phyloP scores from a whole-genome alignment of 2,113 vertebrate genomes.

The Polypterus senegalus region DNA sequence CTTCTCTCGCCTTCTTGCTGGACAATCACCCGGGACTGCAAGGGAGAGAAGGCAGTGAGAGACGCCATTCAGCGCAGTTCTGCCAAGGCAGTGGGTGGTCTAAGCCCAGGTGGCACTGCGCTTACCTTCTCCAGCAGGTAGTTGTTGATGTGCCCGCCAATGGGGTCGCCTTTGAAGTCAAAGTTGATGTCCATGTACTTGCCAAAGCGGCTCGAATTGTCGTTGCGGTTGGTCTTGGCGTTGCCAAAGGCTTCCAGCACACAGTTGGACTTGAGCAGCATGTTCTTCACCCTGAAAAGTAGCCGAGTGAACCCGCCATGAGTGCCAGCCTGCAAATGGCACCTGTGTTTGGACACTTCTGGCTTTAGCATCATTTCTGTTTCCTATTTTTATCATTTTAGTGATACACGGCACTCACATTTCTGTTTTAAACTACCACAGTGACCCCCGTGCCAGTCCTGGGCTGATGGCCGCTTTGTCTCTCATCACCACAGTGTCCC shows the following conservation, averaged over 20 bases:
- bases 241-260: constrained; percentile 94
- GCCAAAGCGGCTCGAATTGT: constrained; percentile 96
- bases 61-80: no score
- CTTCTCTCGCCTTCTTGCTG: constrained; percentile 86
- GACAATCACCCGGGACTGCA: constrained; percentile 86
- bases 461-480: no score
- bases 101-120: constrained; percentile 3
- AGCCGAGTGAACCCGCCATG: no score
- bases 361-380: no score
- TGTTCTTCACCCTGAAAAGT: constrained; percentile 81
- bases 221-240: constrained; percentile 93
- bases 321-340: no score
- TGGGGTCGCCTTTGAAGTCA: constrained; percentile 95
- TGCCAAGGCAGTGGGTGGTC: neutral
- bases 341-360: no score
- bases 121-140: constrained; percentile 92
- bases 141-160: constrained; percentile 95
- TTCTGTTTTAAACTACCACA: no score
- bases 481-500: no score
- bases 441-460: no score
- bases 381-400: no score
- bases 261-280: constrained; percentile 93
- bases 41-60: constrained; percentile 9
- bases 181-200: constrained; percentile 99
- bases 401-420: no score